A percentile compares a stretch with the other conserved stretches of the same genome.
Evolutionary conservation across 2,113 vertebrate genomes (phyloP).

Genomic region (Hemiscyllium ocellatum): DNA sequence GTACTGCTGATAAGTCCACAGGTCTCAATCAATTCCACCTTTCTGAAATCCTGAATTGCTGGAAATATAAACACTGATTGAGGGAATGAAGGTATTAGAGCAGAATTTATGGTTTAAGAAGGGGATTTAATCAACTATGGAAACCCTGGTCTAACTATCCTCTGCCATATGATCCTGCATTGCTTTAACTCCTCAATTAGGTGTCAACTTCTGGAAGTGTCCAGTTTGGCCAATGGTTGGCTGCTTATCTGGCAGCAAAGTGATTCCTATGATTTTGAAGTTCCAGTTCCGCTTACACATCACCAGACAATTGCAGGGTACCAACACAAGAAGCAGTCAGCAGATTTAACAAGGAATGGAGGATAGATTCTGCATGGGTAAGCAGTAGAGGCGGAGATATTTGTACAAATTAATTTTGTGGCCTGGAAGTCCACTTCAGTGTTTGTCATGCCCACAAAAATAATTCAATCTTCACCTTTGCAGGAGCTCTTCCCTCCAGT

Average conservation of each 20-base stretch:
- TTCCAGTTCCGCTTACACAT: not conserved
- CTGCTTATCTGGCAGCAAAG: not conserved
- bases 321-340: not conserved
- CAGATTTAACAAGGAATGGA: not conserved
- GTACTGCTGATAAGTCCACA: not conserved
- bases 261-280: not conserved
- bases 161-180: not conserved
- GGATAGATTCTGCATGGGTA: not conserved
- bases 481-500: not conserved
- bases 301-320: not conserved
- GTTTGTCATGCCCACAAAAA: not conserved
- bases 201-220: too few relatives aligned
- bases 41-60: not conserved
- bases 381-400: not conserved
- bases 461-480: not conserved
- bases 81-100: not conserved
- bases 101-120: not conserved
- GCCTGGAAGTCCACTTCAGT: not conserved
- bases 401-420: not conserved
- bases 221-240: not conserved
- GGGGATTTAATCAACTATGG: not conserved
- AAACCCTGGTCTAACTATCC: not conserved
- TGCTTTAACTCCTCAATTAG: not conserved
- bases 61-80: not conserved
- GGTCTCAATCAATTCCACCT: not conserved